A percentile compares a stretch with the other conserved stretches of the same genome.
phyloP scores from a whole-genome alignment of 2,113 vertebrate genomes.

The Neomonachus schauinslandi region DNA sequence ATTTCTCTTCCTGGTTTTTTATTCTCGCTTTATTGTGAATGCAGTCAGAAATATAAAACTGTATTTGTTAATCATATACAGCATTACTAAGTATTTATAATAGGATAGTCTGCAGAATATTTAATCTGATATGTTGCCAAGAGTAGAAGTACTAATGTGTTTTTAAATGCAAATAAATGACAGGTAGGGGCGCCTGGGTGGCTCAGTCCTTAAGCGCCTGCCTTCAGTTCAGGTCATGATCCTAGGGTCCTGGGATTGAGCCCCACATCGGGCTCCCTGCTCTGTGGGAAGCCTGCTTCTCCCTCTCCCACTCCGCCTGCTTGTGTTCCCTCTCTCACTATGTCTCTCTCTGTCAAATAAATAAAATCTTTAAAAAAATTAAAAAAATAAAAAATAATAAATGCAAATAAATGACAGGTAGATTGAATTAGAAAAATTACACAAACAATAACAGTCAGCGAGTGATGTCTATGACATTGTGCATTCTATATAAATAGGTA shows the following conservation, averaged over 20 bases:
- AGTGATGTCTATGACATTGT: not conserved
- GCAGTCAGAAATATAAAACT: not conserved
- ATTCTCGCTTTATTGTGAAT: not conserved
- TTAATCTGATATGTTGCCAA: not conserved
- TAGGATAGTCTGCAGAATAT: not conserved
- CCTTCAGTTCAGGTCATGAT: no score
- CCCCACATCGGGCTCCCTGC: no score
- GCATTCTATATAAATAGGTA: not conserved
- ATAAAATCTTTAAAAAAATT: no score
- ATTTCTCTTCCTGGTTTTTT: not conserved
- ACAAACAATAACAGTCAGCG: rapidly evolving
- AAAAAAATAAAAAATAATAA: not conserved
- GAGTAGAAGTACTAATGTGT: not conserved
- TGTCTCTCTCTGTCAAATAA: no score
- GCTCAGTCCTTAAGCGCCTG: no score
- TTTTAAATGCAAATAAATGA: not conserved
- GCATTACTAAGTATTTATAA: not conserved
- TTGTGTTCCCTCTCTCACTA: no score
- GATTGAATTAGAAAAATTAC: not conserved
- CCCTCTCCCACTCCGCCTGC: no score
- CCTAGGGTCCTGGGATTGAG: no score
- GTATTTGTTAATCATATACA: not conserved
- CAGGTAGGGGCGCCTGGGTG: not conserved
- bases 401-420: not conserved
- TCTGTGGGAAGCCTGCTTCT: no score